Conservation (phyloP, 2,113 vertebrate species). For the Pseudopipra pipra region DNA sequence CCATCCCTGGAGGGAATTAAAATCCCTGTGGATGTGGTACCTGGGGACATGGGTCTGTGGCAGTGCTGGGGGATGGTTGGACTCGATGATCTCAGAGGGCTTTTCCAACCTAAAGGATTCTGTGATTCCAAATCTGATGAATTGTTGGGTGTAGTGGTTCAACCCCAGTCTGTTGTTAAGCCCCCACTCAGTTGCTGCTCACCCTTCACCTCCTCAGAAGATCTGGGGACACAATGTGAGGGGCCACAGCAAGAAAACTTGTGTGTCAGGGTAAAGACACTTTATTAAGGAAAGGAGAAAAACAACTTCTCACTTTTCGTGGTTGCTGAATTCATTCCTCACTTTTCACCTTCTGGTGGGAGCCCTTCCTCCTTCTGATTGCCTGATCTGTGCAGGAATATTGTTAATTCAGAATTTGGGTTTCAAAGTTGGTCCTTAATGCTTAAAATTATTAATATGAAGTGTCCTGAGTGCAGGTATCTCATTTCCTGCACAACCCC, state of each 20-base stretch:
- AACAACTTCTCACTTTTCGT: background rate
- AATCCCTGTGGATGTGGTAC: background rate
- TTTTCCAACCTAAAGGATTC: background rate
- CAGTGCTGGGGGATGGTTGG: background rate
- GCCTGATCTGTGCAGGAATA: background rate
- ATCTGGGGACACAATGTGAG: background rate
- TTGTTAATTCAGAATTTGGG: too few species aligned
- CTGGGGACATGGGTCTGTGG: background rate
- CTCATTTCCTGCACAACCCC: background rate
- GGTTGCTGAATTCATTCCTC: background rate
- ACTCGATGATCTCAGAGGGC: background rate
- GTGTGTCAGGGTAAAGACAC: background rate
- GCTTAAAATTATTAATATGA: background rate
- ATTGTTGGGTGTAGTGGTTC: background rate
- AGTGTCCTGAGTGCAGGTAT: too few species aligned
- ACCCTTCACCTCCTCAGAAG: background rate
- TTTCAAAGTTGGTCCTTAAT: background rate
- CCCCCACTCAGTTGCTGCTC: background rate
- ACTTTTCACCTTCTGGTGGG: background rate
- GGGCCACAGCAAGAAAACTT: background rate
- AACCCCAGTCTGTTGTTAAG: rapidly evolving
- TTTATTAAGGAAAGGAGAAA: background rate
- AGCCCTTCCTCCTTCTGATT: background rate
- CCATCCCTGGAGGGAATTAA: background rate
- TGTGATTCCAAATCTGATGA: background rate